Conservation (phyloP, 2,888 invertebrate genomes). For the Napeogenes inachia region DNA sequence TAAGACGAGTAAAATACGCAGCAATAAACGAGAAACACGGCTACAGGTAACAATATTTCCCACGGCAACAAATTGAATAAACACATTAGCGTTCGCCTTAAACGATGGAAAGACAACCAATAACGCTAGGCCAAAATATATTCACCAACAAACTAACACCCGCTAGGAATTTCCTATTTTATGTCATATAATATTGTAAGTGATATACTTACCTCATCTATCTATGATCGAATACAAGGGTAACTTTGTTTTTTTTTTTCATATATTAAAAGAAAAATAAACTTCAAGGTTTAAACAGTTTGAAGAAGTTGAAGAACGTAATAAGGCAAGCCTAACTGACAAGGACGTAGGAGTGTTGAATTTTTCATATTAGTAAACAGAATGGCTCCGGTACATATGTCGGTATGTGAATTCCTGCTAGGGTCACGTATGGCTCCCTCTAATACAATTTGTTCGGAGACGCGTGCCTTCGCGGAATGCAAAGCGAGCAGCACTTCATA, state of each 20-base stretch:
- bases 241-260: not conserved
- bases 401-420: conserved; percentile 49
- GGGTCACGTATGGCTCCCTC: conserved; percentile 69
- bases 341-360: conserved; percentile 43
- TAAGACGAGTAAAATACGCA: conserved; percentile 39
- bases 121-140: conserved; percentile 63
- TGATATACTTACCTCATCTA: not conserved
- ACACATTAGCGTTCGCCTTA: conserved; percentile 70
- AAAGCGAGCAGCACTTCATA: conserved; percentile 60
- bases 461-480: conserved; percentile 59
- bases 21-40: conserved; percentile 49
- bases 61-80: conserved; percentile 71
- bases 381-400: conserved; percentile 53
- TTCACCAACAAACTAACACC: conserved; percentile 46
- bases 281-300: not conserved
- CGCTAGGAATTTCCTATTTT: conserved; percentile 54
- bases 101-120: conserved; percentile 73
- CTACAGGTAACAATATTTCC: conserved; percentile 68
- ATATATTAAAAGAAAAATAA: not conserved
- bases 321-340: conserved; percentile 25
- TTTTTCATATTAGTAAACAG: conserved; percentile 54
- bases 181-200: conserved; percentile 34
- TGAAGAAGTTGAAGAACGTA: conserved; percentile 1
- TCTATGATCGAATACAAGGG: not conserved
- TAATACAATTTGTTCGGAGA: conserved; percentile 72